phyloP scores from a whole-genome alignment of 2,888 invertebrate species.

The Norana najaformis region DNA sequence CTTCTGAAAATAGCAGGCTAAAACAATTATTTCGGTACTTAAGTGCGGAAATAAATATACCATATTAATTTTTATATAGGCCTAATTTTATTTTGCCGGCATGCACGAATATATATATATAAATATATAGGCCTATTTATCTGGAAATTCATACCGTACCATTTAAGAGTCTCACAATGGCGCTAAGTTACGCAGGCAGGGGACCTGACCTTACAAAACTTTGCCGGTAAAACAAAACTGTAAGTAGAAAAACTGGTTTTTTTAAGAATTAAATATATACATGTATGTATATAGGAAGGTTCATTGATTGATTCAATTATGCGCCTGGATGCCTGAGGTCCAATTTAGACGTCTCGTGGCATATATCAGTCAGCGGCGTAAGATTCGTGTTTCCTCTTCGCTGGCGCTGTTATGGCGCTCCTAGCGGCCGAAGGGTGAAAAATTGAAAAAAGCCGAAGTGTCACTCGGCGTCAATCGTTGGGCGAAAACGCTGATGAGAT shows the following conservation, averaged over 20 bases:
- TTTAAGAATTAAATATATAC: background rate
- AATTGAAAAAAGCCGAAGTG: background rate
- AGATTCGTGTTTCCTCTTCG: background rate
- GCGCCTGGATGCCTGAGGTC: slow-evolving; percentile 13
- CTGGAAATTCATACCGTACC: background rate
- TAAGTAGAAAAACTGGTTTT: background rate
- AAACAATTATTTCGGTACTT: background rate
- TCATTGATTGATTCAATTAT: background rate
- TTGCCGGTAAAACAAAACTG: too few relatives aligned
- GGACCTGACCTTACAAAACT: too few relatives aligned
- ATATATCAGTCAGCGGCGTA: background rate
- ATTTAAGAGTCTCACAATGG: background rate
- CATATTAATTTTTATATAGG: background rate
- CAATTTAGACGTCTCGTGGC: background rate
- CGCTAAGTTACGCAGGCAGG: background rate
- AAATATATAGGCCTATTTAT: background rate
- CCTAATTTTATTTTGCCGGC: background rate
- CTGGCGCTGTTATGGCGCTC: background rate
- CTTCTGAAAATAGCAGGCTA: background rate
- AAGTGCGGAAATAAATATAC: background rate
- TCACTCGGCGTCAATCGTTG: background rate
- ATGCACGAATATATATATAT: too few relatives aligned
- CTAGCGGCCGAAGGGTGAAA: background rate
- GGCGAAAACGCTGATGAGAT: background rate
- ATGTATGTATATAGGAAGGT: background rate